phyloP scores from a whole-genome alignment of 2,113 vertebrate species.

The Lagopus muta region DNA sequence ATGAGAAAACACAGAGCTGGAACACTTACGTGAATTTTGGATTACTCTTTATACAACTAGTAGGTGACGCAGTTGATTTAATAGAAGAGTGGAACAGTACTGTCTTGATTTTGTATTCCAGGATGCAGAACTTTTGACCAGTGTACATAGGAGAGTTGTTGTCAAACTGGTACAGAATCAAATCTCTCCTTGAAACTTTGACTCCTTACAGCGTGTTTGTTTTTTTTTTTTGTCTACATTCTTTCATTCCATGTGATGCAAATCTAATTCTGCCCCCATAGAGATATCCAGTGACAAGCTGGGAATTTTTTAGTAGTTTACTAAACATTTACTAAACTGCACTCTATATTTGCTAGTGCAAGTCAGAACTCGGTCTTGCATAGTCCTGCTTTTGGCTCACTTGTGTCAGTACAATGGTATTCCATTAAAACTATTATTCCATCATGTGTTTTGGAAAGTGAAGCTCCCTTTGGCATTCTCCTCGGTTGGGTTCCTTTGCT shows the following conservation, averaged over 20 bases:
- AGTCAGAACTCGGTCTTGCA: not conserved
- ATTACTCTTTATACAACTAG: not conserved
- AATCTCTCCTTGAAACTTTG: not conserved
- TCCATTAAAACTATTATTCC: not conserved
- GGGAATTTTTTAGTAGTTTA: not conserved
- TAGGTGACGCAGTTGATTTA: not conserved
- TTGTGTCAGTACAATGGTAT: not conserved
- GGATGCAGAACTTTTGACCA: not conserved
- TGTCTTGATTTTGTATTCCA: not conserved
- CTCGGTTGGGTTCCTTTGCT: not conserved
- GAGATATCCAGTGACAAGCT: not conserved
- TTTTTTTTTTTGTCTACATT: not conserved
- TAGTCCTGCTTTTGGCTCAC: accelerated
- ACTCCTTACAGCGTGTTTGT: not conserved
- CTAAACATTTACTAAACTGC: no score
- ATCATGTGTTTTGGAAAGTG: not conserved
- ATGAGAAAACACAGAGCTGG: not conserved
- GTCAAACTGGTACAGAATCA: not conserved
- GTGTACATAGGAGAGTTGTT: not conserved
- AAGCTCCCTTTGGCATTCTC: not conserved
- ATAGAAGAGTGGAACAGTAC: no score
- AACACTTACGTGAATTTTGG: not conserved
- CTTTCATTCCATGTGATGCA: not conserved
- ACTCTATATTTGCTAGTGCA: accelerated
- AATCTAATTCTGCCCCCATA: not conserved